Evolutionary conservation across 2,113 vertebrate species (phyloP), one percentile per base, ranked within the genome.

Genomic region (Thomomys bottae): DNA sequence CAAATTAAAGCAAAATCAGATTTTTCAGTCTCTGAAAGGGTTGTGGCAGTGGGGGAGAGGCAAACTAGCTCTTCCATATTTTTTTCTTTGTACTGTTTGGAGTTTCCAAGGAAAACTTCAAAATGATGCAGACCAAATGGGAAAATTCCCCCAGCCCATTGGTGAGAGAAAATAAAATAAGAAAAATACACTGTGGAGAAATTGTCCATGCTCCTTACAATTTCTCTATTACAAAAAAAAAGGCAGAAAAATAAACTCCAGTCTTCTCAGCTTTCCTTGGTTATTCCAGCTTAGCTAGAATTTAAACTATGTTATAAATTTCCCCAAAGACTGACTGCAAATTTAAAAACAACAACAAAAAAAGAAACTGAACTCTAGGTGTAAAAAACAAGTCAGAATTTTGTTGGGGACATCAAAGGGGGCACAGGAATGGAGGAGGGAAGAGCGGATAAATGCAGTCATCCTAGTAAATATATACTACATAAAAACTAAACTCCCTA

Each of bases 1-100:
- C 91, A 96, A 97, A 96, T 96, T 95, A 96, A 96, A 96, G 92
- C 94, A 93, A 96, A 96, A 95, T 96, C 95, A 93, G 92, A 96
- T 93, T 95, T 94, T 94, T 93, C 45, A 78, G 80, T 84, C 81
- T 54, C 78, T 26, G 77, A 90, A 96, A 93, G 84, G 34, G 84
- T 79, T 73, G 84, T 24, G 1, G 68, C 17, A 42, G 8, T 71
- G 64, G 89, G 61, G 87, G 88, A 93, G 54, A 92, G 87, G 68
- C 23, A 26, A 4, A 4, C 49, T 68, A 64, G 26, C 76, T 42
- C 54, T 92, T 80, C 77, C 45, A 1, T 38, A 38, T n/a, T 73
- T n/a, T 73, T 77, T 40, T 90, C 77, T 87, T 92, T 40, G 79
- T 42, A 11, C 36, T 72, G 0, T 84, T 91, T 87, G 8, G 18